Evolutionary conservation across 2,797 vertebrate species (phyloP), one percentile per base, ranked within the genome.

Genomic region (Gobionotothen gibberifrons): DNA sequence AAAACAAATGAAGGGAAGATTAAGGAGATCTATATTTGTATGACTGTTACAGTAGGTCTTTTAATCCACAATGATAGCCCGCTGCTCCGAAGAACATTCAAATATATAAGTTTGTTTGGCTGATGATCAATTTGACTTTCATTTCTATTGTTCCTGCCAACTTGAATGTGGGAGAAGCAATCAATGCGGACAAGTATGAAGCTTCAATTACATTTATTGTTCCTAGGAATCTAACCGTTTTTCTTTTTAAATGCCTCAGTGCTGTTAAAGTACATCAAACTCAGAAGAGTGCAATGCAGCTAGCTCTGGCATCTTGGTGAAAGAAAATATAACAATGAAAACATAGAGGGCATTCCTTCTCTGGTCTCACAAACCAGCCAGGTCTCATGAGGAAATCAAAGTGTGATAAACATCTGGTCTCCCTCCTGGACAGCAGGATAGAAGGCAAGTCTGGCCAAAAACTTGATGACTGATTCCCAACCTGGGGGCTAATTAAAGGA

Each of bases 331-430:
- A 62, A 74, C 44, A 55, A 56, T 44, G 5, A 60, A 48, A 62
- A 68, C 26, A 54, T 60, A n/a, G 42, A 65, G 42, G 52, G 3
- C n/a, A 39, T 19, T 51, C 61, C 36, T 77, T 69, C 68, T 84
- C 51, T 44, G 51, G 39, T 36, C 36, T 67, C 72, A 64, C 51
- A 57, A 81, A 54, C 19, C 44, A 58, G 62, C 63, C 48, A 32
- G 69, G 69, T 67, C 49, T 71, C 66, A 8, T 49, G 53, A 79
- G 72, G 68, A 58, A 74, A 80, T 78, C 71, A 68, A 46, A 19
- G 46, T 68, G 74, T 61, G 80, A 79, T 62, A 84, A 82, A 81
- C 79, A 89, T 83, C 84, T 89, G 80, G 56, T 74, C 54, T 79
- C 53, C 73, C 65, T 76, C 64, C 63, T 74, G 74, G 69, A 83